Conservation (phyloP, 1,140 invertebrate genomes). For the Atopsyche davidsoni region DNA sequence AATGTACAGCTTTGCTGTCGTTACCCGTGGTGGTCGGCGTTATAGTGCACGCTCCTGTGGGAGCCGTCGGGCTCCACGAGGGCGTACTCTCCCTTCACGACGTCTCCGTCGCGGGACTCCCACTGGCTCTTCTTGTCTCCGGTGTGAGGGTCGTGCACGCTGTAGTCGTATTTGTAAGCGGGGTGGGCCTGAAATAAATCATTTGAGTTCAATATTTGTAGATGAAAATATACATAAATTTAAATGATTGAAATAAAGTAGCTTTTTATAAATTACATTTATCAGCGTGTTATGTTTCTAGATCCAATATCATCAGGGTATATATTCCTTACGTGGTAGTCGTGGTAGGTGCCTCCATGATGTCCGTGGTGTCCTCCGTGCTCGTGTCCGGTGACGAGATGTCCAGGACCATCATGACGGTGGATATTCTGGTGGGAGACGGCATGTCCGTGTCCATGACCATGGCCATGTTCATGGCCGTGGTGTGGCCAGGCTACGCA, state of each 20-base stretch:
- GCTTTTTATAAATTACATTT: too few species aligned
- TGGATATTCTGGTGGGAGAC: background rate
- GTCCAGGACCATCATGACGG: background rate
- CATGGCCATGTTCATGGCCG: background rate
- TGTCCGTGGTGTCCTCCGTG: background rate
- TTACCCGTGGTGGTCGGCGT: slow-evolving; percentile 31
- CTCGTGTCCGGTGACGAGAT: too few species aligned
- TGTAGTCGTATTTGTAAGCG: slow-evolving; percentile 57
- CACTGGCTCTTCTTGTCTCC: slow-evolving; percentile 54
- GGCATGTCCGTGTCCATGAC: slow-evolving; percentile 10
- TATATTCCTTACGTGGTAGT: slow-evolving; percentile 27
- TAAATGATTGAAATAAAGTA: too few species aligned
- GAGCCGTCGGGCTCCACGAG: slow-evolving; percentile 51
- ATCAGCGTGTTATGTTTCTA: too few species aligned
- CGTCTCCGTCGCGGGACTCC: slow-evolving; percentile 46
- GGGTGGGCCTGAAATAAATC: slow-evolving; percentile 26
- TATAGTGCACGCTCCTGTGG: slow-evolving; percentile 37
- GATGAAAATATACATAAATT: too few species aligned
- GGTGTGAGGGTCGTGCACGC: slow-evolving; percentile 56
- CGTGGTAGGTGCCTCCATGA: slow-evolving; percentile 7
- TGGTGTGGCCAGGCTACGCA: slow-evolving; percentile 33
- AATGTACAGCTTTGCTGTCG: slow-evolving; percentile 13
- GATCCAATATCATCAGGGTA: too few species aligned
- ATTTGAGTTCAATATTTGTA: too few species aligned
- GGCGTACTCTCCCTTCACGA: slow-evolving; percentile 42